phyloP scores from a whole-genome alignment of 2,888 invertebrate genomes.

The Aphidoletes aphidimyza region DNA sequence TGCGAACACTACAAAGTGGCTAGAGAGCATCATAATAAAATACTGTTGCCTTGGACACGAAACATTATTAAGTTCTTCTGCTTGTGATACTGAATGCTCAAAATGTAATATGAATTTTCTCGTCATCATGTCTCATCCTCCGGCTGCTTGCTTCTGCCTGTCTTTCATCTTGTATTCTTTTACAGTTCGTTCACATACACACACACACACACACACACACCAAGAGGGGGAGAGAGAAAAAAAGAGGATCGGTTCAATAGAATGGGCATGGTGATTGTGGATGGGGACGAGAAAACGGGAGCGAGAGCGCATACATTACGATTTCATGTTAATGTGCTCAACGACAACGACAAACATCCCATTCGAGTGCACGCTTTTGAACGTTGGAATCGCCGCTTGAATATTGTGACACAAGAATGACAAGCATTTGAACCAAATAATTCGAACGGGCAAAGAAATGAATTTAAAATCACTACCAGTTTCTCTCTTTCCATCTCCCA shows the following conservation, averaged over 20 bases:
- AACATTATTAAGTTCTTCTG: constrained; percentile 37
- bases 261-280: no score
- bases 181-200: no score
- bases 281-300: no score
- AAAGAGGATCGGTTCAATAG: no score
- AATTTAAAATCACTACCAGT: constrained; percentile 1
- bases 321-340: constrained; percentile 49
- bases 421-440: constrained; percentile 35
- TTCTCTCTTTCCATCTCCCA: neutral
- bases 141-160: neutral
- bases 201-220: no score
- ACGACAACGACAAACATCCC: constrained; percentile 26
- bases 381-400: neutral
- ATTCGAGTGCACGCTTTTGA: neutral
- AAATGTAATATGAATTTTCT: constrained; percentile 49
- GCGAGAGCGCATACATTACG: neutral
- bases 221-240: no score
- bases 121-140: neutral
- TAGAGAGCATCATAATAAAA: constrained; percentile 34
- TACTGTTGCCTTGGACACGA: constrained; percentile 51
- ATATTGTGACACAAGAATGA: constrained; percentile 7
- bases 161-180: neutral
- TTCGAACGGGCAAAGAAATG: constrained; percentile 32
- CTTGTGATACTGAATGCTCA: constrained; percentile 44
- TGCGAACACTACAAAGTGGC: neutral